Conservation (phyloP, 2,888 invertebrate species). For the Diadromus collaris region DNA sequence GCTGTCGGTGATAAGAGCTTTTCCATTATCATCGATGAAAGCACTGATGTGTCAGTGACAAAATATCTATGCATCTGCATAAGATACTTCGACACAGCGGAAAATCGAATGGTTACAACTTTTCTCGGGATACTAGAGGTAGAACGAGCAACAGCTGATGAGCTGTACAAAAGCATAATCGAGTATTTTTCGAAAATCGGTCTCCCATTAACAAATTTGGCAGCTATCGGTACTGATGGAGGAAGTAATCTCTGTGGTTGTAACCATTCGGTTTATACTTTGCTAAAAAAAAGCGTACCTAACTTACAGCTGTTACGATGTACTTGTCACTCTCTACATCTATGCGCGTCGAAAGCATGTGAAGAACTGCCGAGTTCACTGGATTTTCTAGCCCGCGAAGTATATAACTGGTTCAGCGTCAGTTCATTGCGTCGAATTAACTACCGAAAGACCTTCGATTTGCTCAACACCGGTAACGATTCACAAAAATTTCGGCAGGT, state of each 20-base stretch:
- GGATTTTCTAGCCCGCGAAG: slow-evolving; percentile 64
- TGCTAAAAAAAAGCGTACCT: slow-evolving; percentile 58
- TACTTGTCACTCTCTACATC: slow-evolving; percentile 63
- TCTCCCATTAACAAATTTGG: slow-evolving; percentile 59
- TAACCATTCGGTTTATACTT: slow-evolving; percentile 5
- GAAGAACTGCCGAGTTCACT: slow-evolving; percentile 55
- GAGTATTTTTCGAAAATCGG: slow-evolving; percentile 35
- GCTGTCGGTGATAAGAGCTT: too few relatives aligned
- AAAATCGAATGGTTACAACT: too few relatives aligned
- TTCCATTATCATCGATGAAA: too few relatives aligned
- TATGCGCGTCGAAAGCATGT: slow-evolving; percentile 62
- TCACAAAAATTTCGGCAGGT: slow-evolving; percentile 36
- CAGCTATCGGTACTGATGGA: slow-evolving; percentile 66
- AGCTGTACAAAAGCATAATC: slow-evolving; percentile 33
- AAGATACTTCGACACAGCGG: too few relatives aligned
- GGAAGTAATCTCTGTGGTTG: slow-evolving; percentile 64
- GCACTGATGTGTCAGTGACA: too few relatives aligned
- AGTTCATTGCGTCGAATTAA: slow-evolving; percentile 52
- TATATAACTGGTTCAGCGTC: slow-evolving; percentile 62
- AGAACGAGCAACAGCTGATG: slow-evolving; percentile 38
- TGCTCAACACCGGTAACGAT: slow-evolving; percentile 23
- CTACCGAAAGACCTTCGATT: slow-evolving; percentile 14
- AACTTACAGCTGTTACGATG: slow-evolving; percentile 60
- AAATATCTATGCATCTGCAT: too few relatives aligned
- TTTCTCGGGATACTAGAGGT: too few relatives aligned